Evolutionary conservation across 2,888 invertebrate species (phyloP), one percentile per base, ranked within the genome.

Genomic region (Harmothoe impar): DNA sequence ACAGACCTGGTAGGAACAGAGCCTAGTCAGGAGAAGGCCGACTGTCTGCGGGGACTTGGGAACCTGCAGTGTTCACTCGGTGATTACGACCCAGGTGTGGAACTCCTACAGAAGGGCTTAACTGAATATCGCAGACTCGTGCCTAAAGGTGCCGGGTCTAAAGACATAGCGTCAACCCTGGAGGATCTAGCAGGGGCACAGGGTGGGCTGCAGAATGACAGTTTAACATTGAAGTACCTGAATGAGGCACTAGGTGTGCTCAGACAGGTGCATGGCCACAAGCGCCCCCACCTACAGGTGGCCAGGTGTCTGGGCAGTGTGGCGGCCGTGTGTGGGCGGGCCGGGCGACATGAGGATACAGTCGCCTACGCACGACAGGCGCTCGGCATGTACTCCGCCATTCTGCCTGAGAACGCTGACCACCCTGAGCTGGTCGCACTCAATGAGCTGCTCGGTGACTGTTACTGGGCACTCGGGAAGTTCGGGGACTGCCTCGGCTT

Each of bases 281-380:
- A 88, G 52, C 17, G 54, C 1, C 25, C 52, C 31, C 31, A 56
- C 56, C 56, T 88, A 1, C 88, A 88, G n/a, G 56, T 88, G 23
- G 88, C 88, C 10, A 20, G 56, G 20, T 88, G 88, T 31, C 31
- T 88, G 31, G 56, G 56, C 1, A 31, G 31, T 54, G 31, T 88
- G 52, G 88, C 88, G 12, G 54, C 56, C 1, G 51, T 88, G 29
- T 88, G 88, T 31, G 15, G 0, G 0, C 31, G 31, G 31, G 88
- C 88, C 1, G 51, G 56, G n/a, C 17, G 88, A 23, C 31, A 54
- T 15, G 88, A 54, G 10, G 88, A 88, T 29, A 56, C 88, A 1
- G 56, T 88, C 7, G 88, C 54, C 29, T 88, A 88, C n/a, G 88
- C 54, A 0, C 35, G 51, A 1, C 88, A 88, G 56, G 88, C 88